phyloP scores from a whole-genome alignment of 2,797 vertebrate species.

The Danio jaintianensis region DNA sequence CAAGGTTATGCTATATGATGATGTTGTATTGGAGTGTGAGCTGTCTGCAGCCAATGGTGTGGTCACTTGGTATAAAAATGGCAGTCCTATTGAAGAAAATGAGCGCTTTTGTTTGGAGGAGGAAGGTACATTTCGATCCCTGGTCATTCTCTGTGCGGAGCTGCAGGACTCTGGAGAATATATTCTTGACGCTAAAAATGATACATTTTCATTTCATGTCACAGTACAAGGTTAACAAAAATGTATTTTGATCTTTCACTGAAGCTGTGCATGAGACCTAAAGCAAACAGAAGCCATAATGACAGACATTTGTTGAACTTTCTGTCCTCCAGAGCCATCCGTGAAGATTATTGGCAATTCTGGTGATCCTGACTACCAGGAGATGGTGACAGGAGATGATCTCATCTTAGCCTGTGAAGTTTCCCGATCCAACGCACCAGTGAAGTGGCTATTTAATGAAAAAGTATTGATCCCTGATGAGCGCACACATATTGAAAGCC shows the following conservation, averaged over 20 bases:
- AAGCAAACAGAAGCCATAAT: neutral
- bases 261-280: neutral
- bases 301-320: neutral
- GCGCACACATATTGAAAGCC: slow-evolving; percentile 82
- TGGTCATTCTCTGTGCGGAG: slow-evolving; percentile 84
- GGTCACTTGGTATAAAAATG: slow-evolving; percentile 91
- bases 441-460: slow-evolving; percentile 92
- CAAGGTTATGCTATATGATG: slow-evolving; percentile 78
- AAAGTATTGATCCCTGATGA: slow-evolving; percentile 78
- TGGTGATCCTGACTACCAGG: slow-evolving; percentile 69
- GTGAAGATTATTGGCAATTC: slow-evolving; percentile 85
- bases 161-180: slow-evolving; percentile 88
- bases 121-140: slow-evolving; percentile 82
- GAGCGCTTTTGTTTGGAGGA: slow-evolving; percentile 88
- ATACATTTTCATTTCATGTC: slow-evolving; percentile 87
- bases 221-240: slow-evolving; percentile 84
- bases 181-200: slow-evolving; percentile 85
- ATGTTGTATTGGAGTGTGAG: slow-evolving; percentile 88
- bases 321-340: slow-evolving; percentile 79
- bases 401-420: slow-evolving; percentile 88
- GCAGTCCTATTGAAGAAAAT: slow-evolving; percentile 81
- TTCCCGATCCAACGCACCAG: slow-evolving; percentile 80
- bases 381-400: slow-evolving; percentile 84
- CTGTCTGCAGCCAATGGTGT: slow-evolving; percentile 81
- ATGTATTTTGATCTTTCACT: neutral